Evolutionary conservation across 2,113 vertebrate species (phyloP), one percentile per base, ranked within the genome.

Genomic region (Oncorhynchus mykiss): DNA sequence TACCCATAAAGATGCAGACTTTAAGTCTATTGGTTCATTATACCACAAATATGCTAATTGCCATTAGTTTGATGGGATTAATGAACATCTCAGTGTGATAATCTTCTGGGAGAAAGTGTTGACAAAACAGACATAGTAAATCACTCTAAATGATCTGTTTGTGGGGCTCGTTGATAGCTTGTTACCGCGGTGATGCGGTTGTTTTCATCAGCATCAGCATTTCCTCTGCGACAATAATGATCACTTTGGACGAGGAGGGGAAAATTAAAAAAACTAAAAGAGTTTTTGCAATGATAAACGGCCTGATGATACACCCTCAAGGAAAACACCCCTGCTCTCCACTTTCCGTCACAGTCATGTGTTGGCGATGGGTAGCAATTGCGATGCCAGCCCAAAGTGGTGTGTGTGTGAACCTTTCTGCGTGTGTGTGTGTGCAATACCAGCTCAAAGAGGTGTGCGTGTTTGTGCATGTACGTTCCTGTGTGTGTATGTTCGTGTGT

Each of bases 141-240:
- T 66, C 64, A 25, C 25, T 66, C 24, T 66, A 25, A 66, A 66
- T 24, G 64, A 66, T 66, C 25, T 66, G 25, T 66, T 75, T 31
- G 11, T 51, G 29, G 25, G 29, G 24, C 57, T 9, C 7, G 8
- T 69, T 62, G 54, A 70, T 76, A 48, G 20, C 31, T 49, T 2
- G 8, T 51, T 49, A 57, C 49, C 20, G n/a, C 48, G 4, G 25
- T 5, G 24, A 66, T 29, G 22, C 1, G 7, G 67, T 45, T 18
- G 67, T 45, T 70, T 48, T 29, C 75, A 11, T 34, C 39, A 5
- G 34, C 48, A 71, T 77, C 59, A 77, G 45, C 54, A 2, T 8
- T 64, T 71, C 39, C 31, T 20, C 31, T 45, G 20, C 16, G 70
- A 62, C 45, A 48, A 70, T n/a, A 65, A 2, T 1, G 24, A 31